These are phyloP conservation scores for Myocastor coypus DNA, from an alignment of 2,113 vertebrate genomes.

Conservation along the genomic window DNA sequence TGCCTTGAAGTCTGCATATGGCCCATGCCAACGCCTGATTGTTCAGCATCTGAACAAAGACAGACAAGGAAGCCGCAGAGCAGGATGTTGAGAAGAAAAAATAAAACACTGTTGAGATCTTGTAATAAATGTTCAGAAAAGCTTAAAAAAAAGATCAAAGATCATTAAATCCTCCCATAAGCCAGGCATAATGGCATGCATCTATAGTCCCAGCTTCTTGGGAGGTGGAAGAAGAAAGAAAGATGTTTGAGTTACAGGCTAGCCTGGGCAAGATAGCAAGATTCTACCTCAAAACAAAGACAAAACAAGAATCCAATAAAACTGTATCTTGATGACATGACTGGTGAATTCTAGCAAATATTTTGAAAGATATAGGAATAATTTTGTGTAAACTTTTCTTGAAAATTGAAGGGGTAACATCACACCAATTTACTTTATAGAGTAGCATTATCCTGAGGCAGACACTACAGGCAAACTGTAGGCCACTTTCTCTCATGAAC, in stretches of 20 bases:
- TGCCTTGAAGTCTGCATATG: no score
- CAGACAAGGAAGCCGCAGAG: no score
- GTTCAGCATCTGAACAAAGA: no score
- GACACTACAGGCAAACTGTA: neutral
- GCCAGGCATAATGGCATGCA: neutral
- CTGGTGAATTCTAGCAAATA: neutral
- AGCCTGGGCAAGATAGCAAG: neutral
- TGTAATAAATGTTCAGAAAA: no score
- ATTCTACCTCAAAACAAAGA: neutral
- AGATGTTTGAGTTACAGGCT: neutral
- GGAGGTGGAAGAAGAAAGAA: neutral
- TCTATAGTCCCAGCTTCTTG: neutral
- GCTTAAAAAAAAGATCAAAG: neutral
- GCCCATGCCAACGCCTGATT: no score
- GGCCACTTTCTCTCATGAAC: neutral
- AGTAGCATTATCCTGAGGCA: neutral
- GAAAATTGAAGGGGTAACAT: slow-evolving; percentile 1
- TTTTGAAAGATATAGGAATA: neutral
- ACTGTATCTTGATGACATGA: neutral
- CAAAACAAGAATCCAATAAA: neutral
- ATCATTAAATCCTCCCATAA: neutral
- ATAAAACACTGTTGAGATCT: no score
- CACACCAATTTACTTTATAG: neutral
- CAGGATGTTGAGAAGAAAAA: no score
- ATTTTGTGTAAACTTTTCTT: neutral